phyloP scores from a whole-genome alignment of 2,888 invertebrate species.

The Apodemia zela region DNA sequence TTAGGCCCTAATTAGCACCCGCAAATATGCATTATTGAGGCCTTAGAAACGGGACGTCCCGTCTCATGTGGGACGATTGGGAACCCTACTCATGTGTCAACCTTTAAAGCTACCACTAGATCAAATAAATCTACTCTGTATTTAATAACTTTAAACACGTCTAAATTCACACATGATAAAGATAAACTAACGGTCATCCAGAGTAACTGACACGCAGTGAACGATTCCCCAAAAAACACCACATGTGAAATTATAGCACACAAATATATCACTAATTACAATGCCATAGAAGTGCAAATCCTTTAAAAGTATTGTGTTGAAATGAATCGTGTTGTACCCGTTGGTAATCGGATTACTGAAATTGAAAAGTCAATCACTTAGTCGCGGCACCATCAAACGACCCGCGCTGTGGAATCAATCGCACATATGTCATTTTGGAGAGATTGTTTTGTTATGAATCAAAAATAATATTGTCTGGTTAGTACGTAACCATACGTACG shows the following conservation, averaged over 20 bases:
- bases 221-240: conserved; percentile 28
- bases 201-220: conserved; percentile 31
- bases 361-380: conserved; percentile 80
- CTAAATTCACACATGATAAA: conserved; percentile 27
- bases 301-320: conserved; percentile 24
- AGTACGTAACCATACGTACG: neutral
- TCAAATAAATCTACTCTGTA: neutral
- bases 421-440: conserved; percentile 9
- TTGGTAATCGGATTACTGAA: conserved; percentile 61
- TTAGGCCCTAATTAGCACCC: too few species aligned
- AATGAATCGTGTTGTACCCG: conserved; percentile 43
- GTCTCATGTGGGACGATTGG: too few species aligned
- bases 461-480: conserved; percentile 15
- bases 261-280: conserved; percentile 22
- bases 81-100: too few species aligned
- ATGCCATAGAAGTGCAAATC: conserved; percentile 27
- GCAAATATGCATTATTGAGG: too few species aligned
- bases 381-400: conserved; percentile 64
- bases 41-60: too few species aligned
- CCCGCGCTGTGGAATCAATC: conserved; percentile 42
- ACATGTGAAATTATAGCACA: conserved; percentile 29
- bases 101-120: neutral
- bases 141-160: conserved; percentile 20
- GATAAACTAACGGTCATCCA: conserved; percentile 40
- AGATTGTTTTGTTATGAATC: conserved; percentile 13